A percentile compares a stretch with the other conserved stretches of the same genome.
phyloP scores from a whole-genome alignment of 2,888 invertebrate genomes.

The Pandemis heparana region DNA sequence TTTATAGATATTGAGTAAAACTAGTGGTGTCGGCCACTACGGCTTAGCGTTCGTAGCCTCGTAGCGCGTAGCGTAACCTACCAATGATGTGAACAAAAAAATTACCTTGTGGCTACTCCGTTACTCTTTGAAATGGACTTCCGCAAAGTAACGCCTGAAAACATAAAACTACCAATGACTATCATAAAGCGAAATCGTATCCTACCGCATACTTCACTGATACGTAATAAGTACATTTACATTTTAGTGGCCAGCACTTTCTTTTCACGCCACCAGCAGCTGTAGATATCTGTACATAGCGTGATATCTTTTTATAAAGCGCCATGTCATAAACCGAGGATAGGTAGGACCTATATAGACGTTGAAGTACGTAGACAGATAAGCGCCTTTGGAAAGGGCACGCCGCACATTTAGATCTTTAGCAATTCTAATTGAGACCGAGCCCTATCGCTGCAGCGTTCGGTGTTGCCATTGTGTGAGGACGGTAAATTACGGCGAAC shows the following conservation, averaged over 20 bases:
- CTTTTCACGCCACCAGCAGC: slow-evolving; percentile 6
- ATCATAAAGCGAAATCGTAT: no score
- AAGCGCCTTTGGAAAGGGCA: slow-evolving; percentile 54
- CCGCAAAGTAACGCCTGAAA: no score
- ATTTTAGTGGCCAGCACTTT: slow-evolving; percentile 12
- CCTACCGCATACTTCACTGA: not conserved
- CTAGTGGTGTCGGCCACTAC: slow-evolving; percentile 9
- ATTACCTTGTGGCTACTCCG: no score
- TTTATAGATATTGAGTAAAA: no score
- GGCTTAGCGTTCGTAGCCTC: slow-evolving; percentile 19
- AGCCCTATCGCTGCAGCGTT: slow-evolving; percentile 54
- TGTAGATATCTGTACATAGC: slow-evolving; percentile 26
- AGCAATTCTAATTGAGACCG: slow-evolving; percentile 66
- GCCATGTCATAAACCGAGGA: slow-evolving; percentile 32
- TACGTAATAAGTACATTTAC: not conserved
- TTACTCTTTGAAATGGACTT: no score
- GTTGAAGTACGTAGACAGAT: slow-evolving; percentile 31
- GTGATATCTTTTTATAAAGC: slow-evolving; percentile 24
- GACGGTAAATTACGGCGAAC: slow-evolving; percentile 56
- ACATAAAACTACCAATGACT: no score
- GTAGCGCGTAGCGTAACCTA: slow-evolving; percentile 22
- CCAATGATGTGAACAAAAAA: not conserved
- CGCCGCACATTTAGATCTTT: slow-evolving; percentile 57
- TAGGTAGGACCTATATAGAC: slow-evolving; percentile 25
- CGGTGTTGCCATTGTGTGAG: slow-evolving; percentile 55